Evolutionary conservation across 92 coral and sea anemone species (phyloP).

Genomic region (Meandrina meandrites): DNA sequence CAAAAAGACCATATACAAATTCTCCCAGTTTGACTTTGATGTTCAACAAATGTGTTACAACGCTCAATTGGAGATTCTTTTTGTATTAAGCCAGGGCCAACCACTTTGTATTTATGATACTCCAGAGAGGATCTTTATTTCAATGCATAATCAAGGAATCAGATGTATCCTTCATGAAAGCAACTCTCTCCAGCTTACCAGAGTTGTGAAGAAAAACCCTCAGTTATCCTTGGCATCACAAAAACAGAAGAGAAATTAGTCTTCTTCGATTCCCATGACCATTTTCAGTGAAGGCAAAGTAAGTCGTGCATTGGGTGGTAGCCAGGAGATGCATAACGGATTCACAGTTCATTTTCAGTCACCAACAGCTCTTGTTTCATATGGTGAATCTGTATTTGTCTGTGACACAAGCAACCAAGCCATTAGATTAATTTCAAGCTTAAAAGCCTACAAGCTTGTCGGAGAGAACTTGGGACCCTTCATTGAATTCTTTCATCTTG

Average conservation of each 20-base stretch:
- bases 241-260: conserved; percentile 43
- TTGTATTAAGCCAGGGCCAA: conserved; percentile 28
- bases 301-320: conserved; percentile 33
- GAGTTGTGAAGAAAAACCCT: conserved; percentile 39
- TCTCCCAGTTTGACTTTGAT: conserved; percentile 45
- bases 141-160: conserved; percentile 42
- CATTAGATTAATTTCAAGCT: conserved; percentile 47
- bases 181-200: background rate
- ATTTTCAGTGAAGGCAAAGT: conserved; percentile 31
- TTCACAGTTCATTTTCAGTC: conserved; percentile 38
- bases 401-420: conserved; percentile 54
- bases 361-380: conserved; percentile 38
- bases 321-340: conserved; percentile 50
- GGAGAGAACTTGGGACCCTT: conserved; percentile 39
- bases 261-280: conserved; percentile 51
- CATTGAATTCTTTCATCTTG: conserved; percentile 50
- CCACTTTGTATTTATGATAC: conserved; percentile 37
- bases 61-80: conserved; percentile 40
- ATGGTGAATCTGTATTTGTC: conserved; percentile 43
- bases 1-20: conserved; percentile 45
- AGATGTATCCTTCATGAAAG: background rate
- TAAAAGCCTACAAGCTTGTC: conserved; percentile 35
- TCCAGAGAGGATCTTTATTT: conserved; percentile 44
- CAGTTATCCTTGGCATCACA: conserved; percentile 54
- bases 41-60: conserved; percentile 27